phyloP scores from a whole-genome alignment of 2,113 vertebrate species.

The Nothocercus nigrocapillus region DNA sequence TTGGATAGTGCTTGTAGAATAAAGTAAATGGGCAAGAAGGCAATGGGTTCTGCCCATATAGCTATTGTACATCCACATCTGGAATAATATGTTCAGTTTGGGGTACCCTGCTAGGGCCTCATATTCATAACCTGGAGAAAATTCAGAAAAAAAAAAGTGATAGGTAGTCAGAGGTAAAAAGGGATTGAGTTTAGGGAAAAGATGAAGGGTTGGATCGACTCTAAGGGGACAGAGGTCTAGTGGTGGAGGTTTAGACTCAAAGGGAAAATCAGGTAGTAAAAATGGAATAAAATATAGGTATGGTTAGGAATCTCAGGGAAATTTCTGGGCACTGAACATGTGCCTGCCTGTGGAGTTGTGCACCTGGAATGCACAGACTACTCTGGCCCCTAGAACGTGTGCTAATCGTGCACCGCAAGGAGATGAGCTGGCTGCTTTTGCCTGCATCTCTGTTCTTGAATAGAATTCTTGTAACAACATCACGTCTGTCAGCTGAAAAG shows the following conservation, averaged over 20 bases:
- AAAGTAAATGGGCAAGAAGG: neutral
- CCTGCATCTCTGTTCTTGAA: neutral
- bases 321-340: neutral
- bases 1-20: neutral
- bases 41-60: neutral
- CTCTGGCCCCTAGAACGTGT: neutral
- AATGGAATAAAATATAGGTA: neutral
- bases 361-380: neutral
- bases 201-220: neutral
- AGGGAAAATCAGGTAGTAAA: neutral
- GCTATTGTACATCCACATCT: neutral
- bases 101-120: neutral
- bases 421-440: neutral
- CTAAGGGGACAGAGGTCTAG: neutral
- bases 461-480: neutral
- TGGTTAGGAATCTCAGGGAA: neutral
- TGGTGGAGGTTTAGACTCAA: neutral
- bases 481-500: neutral
- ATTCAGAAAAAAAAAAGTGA: neutral
- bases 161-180: neutral
- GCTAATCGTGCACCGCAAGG: neutral
- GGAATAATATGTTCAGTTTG: neutral
- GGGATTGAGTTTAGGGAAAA: neutral
- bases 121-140: conserved; percentile 23
- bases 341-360: neutral